Conservation (phyloP, 53 echinoderm and acorn worm genomes). For the Patiria pectinifera region DNA sequence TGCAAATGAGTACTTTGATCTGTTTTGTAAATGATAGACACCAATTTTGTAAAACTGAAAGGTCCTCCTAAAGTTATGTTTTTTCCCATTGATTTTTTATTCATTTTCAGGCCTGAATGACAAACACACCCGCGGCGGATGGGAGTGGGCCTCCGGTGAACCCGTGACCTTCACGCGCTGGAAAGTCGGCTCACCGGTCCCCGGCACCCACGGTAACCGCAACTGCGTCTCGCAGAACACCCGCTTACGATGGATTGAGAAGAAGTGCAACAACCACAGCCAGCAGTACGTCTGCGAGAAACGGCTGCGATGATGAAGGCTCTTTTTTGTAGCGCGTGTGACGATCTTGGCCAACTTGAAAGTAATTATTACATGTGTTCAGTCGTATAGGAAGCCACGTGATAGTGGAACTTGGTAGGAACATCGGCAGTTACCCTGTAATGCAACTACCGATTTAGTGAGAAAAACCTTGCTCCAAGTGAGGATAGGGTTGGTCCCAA, state of each 20-base stretch:
- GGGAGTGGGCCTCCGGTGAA: slow-evolving; percentile 92
- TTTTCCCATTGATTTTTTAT: background rate
- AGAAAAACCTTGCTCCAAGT: too few species aligned
- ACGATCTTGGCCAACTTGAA: background rate
- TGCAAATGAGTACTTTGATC: too few species aligned
- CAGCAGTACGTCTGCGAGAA: slow-evolving; percentile 44
- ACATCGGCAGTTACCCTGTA: too few species aligned
- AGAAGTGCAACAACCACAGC: slow-evolving; percentile 41
- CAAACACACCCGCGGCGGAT: slow-evolving; percentile 74
- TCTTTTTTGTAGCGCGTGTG: background rate
- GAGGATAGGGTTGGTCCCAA: too few species aligned
- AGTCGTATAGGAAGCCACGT: too few species aligned
- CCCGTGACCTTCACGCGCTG: slow-evolving; percentile 86
- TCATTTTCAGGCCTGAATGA: slow-evolving; percentile 83
- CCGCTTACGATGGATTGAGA: slow-evolving; percentile 82
- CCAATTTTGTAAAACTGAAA: too few species aligned
- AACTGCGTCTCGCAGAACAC: slow-evolving; percentile 78
- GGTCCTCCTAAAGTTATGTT: too few species aligned
- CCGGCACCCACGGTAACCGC: slow-evolving; percentile 35
- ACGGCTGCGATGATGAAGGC: slow-evolving; percentile 15
- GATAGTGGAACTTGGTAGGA: too few species aligned
- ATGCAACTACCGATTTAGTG: too few species aligned
- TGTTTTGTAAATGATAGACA: too few species aligned
- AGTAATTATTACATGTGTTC: too few species aligned
- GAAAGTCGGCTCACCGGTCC: slow-evolving; percentile 70